phyloP scores from a whole-genome alignment of 2,888 invertebrate species.

The Cybosia mesomella region DNA sequence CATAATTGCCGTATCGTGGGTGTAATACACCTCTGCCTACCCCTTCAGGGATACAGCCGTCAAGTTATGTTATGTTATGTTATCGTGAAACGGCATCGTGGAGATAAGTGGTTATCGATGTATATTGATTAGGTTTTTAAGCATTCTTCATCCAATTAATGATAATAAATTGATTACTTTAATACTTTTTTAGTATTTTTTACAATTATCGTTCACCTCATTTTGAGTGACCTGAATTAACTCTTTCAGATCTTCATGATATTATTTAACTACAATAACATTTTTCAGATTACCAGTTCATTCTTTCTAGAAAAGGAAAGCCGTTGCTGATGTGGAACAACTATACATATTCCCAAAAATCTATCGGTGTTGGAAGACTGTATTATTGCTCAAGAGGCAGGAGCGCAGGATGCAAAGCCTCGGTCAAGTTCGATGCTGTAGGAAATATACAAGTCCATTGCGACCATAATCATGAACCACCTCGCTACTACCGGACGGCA shows the following conservation, averaged over 20 bases:
- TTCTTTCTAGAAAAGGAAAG: conserved; percentile 40
- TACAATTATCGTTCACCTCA: background rate
- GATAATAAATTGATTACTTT: too few species aligned
- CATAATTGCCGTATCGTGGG: too few species aligned
- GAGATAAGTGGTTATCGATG: too few species aligned
- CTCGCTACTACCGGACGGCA: conserved; percentile 16
- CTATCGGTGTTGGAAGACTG: background rate
- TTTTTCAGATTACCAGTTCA: conserved; percentile 19
- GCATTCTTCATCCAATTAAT: too few species aligned
- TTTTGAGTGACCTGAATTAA: background rate
- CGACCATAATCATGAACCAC: conserved; percentile 37
- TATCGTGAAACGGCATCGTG: too few species aligned
- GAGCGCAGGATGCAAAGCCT: conserved; percentile 6
- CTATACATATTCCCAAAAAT: conserved; percentile 53
- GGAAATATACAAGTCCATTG: background rate
- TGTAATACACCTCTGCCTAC: too few species aligned
- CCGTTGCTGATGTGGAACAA: conserved; percentile 51
- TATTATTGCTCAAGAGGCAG: conserved; percentile 11
- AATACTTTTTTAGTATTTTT: too few species aligned
- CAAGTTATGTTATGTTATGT: too few species aligned
- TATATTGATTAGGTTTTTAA: too few species aligned
- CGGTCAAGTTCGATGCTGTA: conserved; percentile 1
- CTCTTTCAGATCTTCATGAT: background rate
- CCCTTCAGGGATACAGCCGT: too few species aligned
- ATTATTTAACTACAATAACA: background rate